Conservation (phyloP, 2,797 vertebrate species). For the Benthosema pterotum region DNA sequence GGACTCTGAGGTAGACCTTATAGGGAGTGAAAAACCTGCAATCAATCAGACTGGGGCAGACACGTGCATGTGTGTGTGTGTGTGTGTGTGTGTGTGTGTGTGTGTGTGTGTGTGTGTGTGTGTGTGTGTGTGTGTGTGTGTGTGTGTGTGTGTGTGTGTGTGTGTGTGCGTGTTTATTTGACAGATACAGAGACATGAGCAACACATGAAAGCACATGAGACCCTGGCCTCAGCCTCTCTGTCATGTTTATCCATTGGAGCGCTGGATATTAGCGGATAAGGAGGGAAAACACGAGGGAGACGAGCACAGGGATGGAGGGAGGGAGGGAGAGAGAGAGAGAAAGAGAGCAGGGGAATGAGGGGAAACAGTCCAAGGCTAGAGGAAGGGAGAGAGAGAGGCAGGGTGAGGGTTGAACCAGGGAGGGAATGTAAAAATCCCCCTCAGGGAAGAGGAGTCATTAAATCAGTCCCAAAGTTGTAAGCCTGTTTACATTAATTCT, state of each 20-base stretch:
- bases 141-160: no score
- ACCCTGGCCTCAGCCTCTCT: background rate
- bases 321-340: background rate
- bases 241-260: constrained; percentile 5
- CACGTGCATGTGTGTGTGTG: background rate
- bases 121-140: constrained; percentile 1
- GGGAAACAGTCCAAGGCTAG: no score
- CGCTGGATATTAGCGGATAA: background rate
- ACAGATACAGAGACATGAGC: no score
- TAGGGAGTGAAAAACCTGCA: background rate
- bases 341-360: no score
- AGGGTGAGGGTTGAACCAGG: background rate
- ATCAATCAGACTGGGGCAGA: background rate
- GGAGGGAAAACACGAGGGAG: background rate
- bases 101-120: constrained; percentile 11
- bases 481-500: constrained; percentile 2
- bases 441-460: background rate
- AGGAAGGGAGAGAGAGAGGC: background rate
- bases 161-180: no score
- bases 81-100: no score
- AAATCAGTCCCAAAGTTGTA: background rate
- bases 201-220: constrained; percentile 1
- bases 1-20: background rate
- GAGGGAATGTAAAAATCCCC: background rate
- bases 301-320: background rate